Percentiles rank a stretch among this genome's conserved stretches.
phyloP scores from a whole-genome alignment of 2,888 invertebrate genomes.

The Baronia brevicornis region DNA sequence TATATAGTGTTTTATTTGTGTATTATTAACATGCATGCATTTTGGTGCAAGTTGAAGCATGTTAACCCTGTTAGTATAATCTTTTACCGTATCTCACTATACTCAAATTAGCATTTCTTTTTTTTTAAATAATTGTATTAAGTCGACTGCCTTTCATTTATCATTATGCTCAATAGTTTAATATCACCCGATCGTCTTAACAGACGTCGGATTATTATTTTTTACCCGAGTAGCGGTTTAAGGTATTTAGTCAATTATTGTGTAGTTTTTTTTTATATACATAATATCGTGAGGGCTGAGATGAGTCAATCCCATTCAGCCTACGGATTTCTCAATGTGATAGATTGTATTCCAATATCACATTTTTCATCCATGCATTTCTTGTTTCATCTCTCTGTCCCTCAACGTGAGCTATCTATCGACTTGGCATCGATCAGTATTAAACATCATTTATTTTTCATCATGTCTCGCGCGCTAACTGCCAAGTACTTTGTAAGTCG shows the following conservation, averaged over 20 bases:
- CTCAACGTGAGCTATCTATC: slow-evolving; percentile 31
- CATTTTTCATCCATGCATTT: slow-evolving; percentile 7
- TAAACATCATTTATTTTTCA: slow-evolving; percentile 30
- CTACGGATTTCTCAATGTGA: slow-evolving; percentile 21
- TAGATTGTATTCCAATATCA: slow-evolving; percentile 18
- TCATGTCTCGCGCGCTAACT: slow-evolving; percentile 30
- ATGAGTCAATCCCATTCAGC: slow-evolving; percentile 45
- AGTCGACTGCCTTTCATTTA: slow-evolving; percentile 67
- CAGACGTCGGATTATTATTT: slow-evolving; percentile 56
- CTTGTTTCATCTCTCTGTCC: slow-evolving; percentile 5
- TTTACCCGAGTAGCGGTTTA: slow-evolving; percentile 53
- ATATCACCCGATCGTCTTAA: slow-evolving; percentile 30
- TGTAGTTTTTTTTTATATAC: slow-evolving; percentile 57
- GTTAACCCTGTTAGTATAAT: slow-evolving; percentile 26
- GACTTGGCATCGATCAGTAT: slow-evolving; percentile 66
- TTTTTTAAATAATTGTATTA: slow-evolving; percentile 42
- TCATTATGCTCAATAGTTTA: slow-evolving; percentile 70
- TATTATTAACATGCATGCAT: not conserved
- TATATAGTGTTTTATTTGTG: slow-evolving; percentile 3
- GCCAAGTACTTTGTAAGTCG: slow-evolving; percentile 45
- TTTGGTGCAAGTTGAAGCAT: slow-evolving; percentile 12
- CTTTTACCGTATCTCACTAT: slow-evolving; percentile 53
- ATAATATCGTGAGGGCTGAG: slow-evolving; percentile 42
- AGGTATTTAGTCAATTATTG: slow-evolving; percentile 75
- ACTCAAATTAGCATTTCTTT: slow-evolving; percentile 66